Evolutionary conservation across 2,888 invertebrate genomes (phyloP).

Genomic region (Bhutanitis thaidina): DNA sequence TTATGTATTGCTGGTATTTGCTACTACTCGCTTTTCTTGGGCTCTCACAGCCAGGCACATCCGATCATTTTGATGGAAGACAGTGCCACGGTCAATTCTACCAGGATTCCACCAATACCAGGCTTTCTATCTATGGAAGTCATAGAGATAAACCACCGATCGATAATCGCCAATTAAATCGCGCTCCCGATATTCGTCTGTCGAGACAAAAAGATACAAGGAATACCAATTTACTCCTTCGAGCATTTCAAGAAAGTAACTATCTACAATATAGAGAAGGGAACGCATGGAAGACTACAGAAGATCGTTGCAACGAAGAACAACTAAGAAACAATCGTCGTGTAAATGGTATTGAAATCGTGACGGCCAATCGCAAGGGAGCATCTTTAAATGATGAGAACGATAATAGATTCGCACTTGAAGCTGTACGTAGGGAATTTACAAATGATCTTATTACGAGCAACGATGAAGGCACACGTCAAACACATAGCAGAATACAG

Average conservation of each 20-base stretch:
- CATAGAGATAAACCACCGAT: neutral
- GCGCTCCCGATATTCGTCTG: constrained; percentile 6
- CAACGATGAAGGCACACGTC: neutral
- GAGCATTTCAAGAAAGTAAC: neutral
- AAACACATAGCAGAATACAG: neutral
- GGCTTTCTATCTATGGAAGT: neutral
- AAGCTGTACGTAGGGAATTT: neutral
- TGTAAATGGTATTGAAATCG: no score
- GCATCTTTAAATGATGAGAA: neutral
- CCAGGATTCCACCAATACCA: constrained; percentile 12
- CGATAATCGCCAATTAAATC: neutral
- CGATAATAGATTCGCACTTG: neutral
- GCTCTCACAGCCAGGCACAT: constrained; percentile 56
- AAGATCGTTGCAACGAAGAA: neutral
- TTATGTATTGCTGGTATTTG: constrained; percentile 75
- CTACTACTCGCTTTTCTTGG: constrained; percentile 64
- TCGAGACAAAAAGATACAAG: neutral
- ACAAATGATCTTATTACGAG: neutral
- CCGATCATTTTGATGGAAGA: constrained; percentile 65
- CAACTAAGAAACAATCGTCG: neutral
- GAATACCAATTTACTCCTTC: neutral
- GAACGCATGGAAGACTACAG: neutral
- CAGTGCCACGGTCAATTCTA: constrained; percentile 46
- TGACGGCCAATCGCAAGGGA: neutral
- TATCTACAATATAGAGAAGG: neutral